A percentile compares a stretch with the other conserved stretches of the same genome.
phyloP scores from a whole-genome alignment of 1,140 invertebrate genomes.

The Hylaeus anthracinus region DNA sequence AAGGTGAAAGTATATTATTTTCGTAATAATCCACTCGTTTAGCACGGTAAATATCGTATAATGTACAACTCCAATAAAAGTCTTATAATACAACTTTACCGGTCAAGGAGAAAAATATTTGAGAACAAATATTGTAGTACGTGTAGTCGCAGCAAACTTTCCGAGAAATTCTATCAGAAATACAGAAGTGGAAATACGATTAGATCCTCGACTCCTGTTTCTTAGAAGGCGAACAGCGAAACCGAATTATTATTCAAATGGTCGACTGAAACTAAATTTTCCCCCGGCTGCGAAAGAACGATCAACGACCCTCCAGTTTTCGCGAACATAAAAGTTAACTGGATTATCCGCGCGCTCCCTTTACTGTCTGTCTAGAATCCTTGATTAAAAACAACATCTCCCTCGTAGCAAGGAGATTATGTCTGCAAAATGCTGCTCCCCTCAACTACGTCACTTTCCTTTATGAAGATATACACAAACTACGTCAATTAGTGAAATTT shows the following conservation, averaged over 20 bases:
- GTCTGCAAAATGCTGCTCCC: not conserved
- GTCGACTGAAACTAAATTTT: not conserved
- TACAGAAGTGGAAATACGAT: not conserved
- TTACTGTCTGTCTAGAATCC: not conserved
- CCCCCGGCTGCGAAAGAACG: not conserved
- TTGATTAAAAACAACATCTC: not conserved
- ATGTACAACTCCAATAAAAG: no score
- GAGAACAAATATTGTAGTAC: not conserved
- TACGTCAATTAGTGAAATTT: not conserved
- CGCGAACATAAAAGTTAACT: not conserved
- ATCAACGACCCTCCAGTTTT: slow-evolving; percentile 1
- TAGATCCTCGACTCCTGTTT: not conserved
- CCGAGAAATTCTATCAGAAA: not conserved
- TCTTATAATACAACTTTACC: not conserved
- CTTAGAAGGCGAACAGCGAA: not conserved
- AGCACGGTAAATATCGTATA: no score
- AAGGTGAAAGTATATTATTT: no score
- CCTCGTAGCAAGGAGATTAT: not conserved
- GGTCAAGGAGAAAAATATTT: not conserved
- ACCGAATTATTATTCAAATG: not conserved
- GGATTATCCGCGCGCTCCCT: not conserved
- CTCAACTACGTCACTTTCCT: not conserved
- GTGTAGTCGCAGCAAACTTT: not conserved
- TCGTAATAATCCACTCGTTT: no score
- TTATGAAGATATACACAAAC: not conserved